A percentile compares a stretch with the other conserved stretches of the same genome.
Evolutionary conservation across 2,797 vertebrate genomes (phyloP).

Genomic region (Diplodus sargus): DNA sequence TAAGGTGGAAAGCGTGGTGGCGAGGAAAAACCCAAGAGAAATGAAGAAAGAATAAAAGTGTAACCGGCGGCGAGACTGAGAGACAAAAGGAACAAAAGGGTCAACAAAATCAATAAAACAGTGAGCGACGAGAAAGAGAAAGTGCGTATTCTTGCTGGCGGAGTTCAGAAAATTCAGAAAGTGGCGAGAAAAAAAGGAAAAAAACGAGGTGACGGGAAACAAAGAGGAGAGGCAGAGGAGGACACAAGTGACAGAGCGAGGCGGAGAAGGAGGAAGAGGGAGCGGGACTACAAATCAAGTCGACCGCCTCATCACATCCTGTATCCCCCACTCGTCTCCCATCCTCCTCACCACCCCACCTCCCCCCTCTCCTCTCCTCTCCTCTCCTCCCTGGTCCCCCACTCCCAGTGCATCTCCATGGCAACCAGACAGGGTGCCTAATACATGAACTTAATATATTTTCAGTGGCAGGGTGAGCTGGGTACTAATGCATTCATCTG

Average conservation of each 20-base stretch:
- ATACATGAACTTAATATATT: conserved; percentile 90
- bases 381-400: conserved; percentile 69
- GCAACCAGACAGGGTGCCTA: conserved; percentile 90
- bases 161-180: conserved; percentile 50
- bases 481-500: conserved; percentile 88
- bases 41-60: conserved; percentile 48
- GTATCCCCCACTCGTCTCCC: conserved; percentile 76
- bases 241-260: conserved; percentile 69
- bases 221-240: conserved; percentile 28
- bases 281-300: conserved; percentile 83
- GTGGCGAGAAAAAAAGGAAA: conserved; percentile 9
- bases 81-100: conserved; percentile 45
- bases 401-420: conserved; percentile 84
- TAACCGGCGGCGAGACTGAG: conserved; percentile 20
- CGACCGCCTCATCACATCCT: conserved; percentile 80
- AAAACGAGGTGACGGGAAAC: conserved; percentile 22
- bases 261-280: conserved; percentile 63
- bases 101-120: conserved; percentile 34
- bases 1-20: conserved; percentile 46
- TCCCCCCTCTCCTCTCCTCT: background rate
- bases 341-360: conserved; percentile 53
- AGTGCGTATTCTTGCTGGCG: conserved; percentile 24
- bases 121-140: conserved; percentile 10
- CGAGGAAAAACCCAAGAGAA: conserved; percentile 49
- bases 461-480: conserved; percentile 85